phyloP scores from a whole-genome alignment of 2,888 invertebrate genomes.

The Sphaerophoria taeniata region DNA sequence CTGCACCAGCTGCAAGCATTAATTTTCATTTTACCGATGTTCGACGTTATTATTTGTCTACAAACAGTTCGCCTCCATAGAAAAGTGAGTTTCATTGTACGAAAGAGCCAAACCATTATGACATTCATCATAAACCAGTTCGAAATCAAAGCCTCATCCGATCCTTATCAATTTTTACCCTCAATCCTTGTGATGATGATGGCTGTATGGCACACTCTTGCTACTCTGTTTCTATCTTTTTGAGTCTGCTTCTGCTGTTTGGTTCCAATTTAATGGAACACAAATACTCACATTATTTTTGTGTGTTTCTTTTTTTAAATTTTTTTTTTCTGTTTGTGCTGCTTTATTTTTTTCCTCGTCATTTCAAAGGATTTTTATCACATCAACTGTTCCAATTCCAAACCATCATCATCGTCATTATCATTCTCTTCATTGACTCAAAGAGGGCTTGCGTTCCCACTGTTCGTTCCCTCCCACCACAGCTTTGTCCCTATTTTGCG shows the following conservation, averaged over 20 bases:
- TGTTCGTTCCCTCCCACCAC: too few species aligned
- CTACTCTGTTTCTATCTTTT: not conserved
- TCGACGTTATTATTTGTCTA: too few species aligned
- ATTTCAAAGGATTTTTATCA: constrained; percentile 73
- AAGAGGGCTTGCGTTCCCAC: too few species aligned
- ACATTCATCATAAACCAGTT: constrained; percentile 68
- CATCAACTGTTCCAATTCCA: constrained; percentile 70
- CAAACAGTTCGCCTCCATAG: not conserved
- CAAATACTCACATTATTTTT: constrained; percentile 60
- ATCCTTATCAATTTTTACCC: constrained; percentile 73
- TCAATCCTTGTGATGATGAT: constrained; percentile 59
- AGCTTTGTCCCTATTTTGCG: too few species aligned
- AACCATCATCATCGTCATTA: constrained; percentile 63
- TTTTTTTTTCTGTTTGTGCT: constrained; percentile 4
- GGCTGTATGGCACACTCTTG: not conserved
- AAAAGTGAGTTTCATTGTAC: constrained; percentile 43
- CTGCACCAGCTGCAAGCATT: constrained; percentile 21
- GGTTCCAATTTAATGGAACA: constrained; percentile 66
- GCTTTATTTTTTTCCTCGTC: constrained; percentile 44
- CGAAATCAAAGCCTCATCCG: constrained; percentile 69
- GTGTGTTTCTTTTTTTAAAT: constrained; percentile 26
- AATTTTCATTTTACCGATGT: constrained; percentile 34
- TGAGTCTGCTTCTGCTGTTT: constrained; percentile 13
- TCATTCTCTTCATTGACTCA: constrained; percentile 49
- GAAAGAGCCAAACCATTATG: constrained; percentile 53